Base-by-base conservation (phyloP, 1,140 invertebrate species). In the Procambarus virginalis region DNA sequence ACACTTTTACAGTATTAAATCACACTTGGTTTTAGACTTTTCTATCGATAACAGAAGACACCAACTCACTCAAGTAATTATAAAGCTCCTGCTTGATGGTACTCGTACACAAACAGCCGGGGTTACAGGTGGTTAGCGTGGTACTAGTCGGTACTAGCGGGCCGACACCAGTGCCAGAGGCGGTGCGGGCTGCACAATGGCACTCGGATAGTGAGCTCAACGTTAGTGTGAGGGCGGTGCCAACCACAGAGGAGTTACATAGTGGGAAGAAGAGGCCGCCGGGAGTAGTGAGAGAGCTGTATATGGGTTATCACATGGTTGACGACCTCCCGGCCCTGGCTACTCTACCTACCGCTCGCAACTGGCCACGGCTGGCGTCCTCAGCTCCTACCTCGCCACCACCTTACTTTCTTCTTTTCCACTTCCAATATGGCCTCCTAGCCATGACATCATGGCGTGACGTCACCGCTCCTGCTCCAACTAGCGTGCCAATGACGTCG, bases 341-440 rank as follows among this genome's bases (percentile, higher is more conserved):
- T 85, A 85, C 84, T 85, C 84, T 58, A 85, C 77, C 84, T 77
- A 60, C 84, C 70, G 77, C 84, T 85, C 70, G 77, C 84, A 77
- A 85, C 73, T 76, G 84, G 49, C 84, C 49, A 45, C 55, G n/a
- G 34, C 22, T 60, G 46, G 55, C 49, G 55, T 34, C 78, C n/a
- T 49, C 14, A 22, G n/a, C 68, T 60, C 84, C 77, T 79, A 70
- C 60, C 64, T 64, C 86, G n/a, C 6, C 86, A 77, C 45, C 64
- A 88, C 78, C n/a, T 80, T 49, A 80, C 77, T 82, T 80, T 88
- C 86, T 88, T 88, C 55, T 78, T 88, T 88, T 88, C 86, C 86
- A 88, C 86, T 88, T 82, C 80, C 86, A 82, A 70, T 87, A 87
- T 88, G 86, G 86, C 86, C 78, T 81, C 86, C 86, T 73, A 49